These are phyloP conservation scores for Smittia aterrima DNA, from an alignment of 2,888 invertebrate species.

Conservation along the genomic window DNA sequence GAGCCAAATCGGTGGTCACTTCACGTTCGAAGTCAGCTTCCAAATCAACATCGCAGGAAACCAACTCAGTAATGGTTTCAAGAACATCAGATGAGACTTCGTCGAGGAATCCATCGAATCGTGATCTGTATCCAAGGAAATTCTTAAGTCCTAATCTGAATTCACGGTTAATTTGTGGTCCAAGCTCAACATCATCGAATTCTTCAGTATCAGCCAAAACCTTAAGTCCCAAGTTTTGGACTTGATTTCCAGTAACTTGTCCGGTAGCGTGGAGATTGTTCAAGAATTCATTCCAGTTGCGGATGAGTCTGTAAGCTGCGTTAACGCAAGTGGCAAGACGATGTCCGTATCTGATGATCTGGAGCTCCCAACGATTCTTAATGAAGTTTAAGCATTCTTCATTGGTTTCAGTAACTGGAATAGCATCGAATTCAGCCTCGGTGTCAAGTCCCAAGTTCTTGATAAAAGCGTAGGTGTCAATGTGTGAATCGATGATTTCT, in stretches of 20 bases:
- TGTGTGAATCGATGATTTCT: not conserved
- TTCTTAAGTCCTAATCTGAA: not conserved
- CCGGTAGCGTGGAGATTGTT: constrained; percentile 16
- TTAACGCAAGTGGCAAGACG: constrained; percentile 19
- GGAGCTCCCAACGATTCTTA: constrained; percentile 15
- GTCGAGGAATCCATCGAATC: constrained; percentile 10
- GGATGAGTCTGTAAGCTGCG: not conserved
- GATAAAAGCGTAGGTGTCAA: constrained; percentile 29
- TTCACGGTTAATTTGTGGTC: not conserved
- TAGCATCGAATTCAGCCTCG: not conserved
- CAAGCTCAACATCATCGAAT: not conserved
- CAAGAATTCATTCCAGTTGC: not conserved
- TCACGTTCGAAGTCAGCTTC: not conserved
- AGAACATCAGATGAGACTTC: constrained; percentile 17
- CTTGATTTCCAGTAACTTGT: constrained; percentile 3
- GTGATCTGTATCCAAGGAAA: not conserved
- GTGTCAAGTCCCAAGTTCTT: not conserved
- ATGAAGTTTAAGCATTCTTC: not conserved
- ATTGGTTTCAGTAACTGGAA: not conserved
- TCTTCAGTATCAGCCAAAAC: not conserved
- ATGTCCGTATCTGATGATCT: constrained; percentile 24
- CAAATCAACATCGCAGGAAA: constrained; percentile 14
- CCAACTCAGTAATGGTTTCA: not conserved
- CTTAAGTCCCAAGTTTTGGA: constrained; percentile 19
- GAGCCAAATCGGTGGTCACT: constrained; percentile 6